Evolutionary conservation across 2,113 vertebrate species (phyloP).

Genomic region (Fulica atra): DNA sequence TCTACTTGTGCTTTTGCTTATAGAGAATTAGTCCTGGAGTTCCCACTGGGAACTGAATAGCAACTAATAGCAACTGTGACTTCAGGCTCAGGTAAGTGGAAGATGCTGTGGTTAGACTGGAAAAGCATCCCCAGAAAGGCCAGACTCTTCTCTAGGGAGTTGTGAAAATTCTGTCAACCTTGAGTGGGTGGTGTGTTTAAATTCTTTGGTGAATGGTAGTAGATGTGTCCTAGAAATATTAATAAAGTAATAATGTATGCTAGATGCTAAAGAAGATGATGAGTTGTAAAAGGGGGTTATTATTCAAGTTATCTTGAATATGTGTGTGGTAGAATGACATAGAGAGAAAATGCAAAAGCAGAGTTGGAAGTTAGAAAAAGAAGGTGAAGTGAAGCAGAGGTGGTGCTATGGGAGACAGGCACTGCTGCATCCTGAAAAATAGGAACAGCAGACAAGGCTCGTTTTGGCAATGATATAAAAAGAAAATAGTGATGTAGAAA

Average conservation of each 20-base stretch:
- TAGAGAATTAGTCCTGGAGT: neutral
- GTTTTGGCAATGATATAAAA: neutral
- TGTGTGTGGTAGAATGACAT: neutral
- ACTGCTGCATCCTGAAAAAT: neutral
- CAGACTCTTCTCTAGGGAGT: neutral
- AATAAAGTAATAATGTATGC: neutral
- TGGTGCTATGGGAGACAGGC: neutral
- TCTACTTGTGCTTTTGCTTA: neutral
- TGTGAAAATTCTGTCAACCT: neutral
- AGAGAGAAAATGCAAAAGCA: neutral
- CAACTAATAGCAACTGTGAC: neutral
- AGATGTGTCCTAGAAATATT: neutral
- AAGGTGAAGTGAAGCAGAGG: neutral
- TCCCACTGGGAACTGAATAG: neutral
- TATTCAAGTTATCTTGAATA: neutral
- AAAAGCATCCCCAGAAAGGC: neutral
- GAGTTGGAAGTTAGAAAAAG: neutral
- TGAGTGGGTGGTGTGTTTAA: accelerated
- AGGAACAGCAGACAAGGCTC: neutral
- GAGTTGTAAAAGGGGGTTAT: neutral
- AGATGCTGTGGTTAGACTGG: neutral
- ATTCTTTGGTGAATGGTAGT: neutral
- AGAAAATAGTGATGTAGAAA: neutral
- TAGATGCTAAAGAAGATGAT: neutral
- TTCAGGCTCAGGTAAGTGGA: neutral